phyloP scores from a whole-genome alignment of 1,140 invertebrate species.

The Drosophila lini region DNA sequence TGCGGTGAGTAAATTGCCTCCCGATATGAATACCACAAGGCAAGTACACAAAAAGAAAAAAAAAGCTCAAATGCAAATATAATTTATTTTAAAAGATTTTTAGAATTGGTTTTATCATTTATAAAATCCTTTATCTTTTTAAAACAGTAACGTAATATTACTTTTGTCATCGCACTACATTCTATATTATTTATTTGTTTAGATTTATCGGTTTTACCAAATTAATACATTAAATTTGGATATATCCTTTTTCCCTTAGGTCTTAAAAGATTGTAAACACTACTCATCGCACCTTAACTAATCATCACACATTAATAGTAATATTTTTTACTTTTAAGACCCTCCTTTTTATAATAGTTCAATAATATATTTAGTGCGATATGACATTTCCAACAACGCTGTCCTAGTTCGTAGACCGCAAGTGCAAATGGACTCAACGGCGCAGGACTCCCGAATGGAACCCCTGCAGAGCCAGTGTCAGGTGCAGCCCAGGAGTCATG shows the following conservation, averaged over 20 bases:
- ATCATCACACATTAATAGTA: too few relatives aligned
- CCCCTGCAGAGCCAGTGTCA: conserved; percentile 3
- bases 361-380: too few relatives aligned
- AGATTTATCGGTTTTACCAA: too few relatives aligned
- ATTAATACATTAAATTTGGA: too few relatives aligned
- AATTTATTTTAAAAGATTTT: not conserved
- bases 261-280: too few relatives aligned
- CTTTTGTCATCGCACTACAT: too few relatives aligned
- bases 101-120: too few relatives aligned
- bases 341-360: not conserved
- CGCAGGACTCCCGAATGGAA: not conserved
- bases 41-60: not conserved
- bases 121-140: too few relatives aligned
- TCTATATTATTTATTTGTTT: too few relatives aligned
- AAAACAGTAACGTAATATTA: too few relatives aligned
- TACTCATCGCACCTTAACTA: too few relatives aligned
- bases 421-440: conserved; percentile 41
- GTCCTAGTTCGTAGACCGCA: conserved; percentile 11
- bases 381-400: not conserved
- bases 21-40: conserved; percentile 11
- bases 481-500: conserved; percentile 27
- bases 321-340: not conserved
- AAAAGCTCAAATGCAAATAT: not conserved
- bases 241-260: too few relatives aligned
- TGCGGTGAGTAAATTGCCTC: conserved; percentile 19